Evolutionary conservation across 1,140 invertebrate genomes (phyloP), one percentile per base, ranked within the genome.

Genomic region (Temnothorax nylanderi): DNA sequence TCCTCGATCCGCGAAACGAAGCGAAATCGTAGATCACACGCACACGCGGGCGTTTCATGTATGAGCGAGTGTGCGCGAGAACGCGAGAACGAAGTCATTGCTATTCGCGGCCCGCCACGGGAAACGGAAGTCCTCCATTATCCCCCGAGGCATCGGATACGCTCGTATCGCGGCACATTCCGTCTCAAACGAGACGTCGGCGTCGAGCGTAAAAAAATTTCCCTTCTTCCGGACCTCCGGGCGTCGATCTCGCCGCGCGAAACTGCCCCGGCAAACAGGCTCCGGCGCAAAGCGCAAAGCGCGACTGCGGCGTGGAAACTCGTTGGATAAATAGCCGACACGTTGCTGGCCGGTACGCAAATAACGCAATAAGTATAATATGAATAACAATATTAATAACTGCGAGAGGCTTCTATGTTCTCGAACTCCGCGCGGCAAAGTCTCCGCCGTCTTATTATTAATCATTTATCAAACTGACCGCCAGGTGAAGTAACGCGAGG

Each of bases 51-150:
- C 58, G 67, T 56, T 47, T 47, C 86, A 75, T 72, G 65, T 34
- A 26, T 54, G n/a, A 0, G 26, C 56, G 16, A 84, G 88, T 67
- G 74, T 65, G 78, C 64, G 65, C 69, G 77, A 51, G 87, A 80
- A 87, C 86, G 82, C 82, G 85, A 87, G 76, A 88, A 87, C 82
- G 65, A 64, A 91, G 88, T 92, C 93, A 93, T 93, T 94, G 89
- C 91, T 93, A 93, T 92, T 94, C 93, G 87, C 90, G 89, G 74
- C 44, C 80, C 58, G 87, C 41, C 90, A 85, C 91, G 90, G 93
- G 92, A 94, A 94, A 92, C 93, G 93, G 93, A 94, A 93, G 91
- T 86, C 88, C 88, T 89, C 80, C 85, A 94, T 94, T 94, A 93
- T 92, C 77, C 90, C 65, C 47, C 88, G 67, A 85, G 88, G 86